Conservation (phyloP, 2,888 invertebrate genomes). For the Ptychoptera contaminata region DNA sequence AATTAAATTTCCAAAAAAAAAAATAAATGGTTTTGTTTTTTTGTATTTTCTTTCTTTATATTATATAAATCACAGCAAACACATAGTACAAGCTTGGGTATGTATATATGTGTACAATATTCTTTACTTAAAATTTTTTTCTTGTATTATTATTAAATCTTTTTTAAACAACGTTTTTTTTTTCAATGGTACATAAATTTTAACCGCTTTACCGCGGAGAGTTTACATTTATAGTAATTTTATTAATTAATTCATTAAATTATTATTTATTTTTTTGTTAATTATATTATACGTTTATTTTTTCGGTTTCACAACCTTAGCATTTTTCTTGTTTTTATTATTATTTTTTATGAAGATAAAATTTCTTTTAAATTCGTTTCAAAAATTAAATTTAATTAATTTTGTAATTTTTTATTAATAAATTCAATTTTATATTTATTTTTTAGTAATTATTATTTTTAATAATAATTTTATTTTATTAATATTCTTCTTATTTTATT, state of each 20-base stretch:
- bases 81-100: slow-evolving; percentile 12
- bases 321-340: too few relatives aligned
- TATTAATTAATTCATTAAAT: background rate
- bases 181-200: background rate
- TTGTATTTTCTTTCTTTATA: slow-evolving; percentile 2
- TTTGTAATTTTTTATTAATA: too few relatives aligned
- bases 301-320: slow-evolving; percentile 1
- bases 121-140: background rate
- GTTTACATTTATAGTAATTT: background rate
- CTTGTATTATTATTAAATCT: background rate
- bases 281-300: background rate
- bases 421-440: too few relatives aligned
- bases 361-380: too few relatives aligned
- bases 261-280: background rate
- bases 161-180: too few relatives aligned
- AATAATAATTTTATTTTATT: too few relatives aligned
- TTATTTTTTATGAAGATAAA: too few relatives aligned
- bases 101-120: background rate
- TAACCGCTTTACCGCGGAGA: slow-evolving; percentile 3
- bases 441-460: too few relatives aligned
- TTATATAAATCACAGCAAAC: slow-evolving; percentile 11
- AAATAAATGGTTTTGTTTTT: slow-evolving; percentile 2
- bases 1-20: background rate
- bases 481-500: too few relatives aligned
- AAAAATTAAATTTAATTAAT: too few relatives aligned